Percentiles rank a stretch among this genome's conserved stretches.
These are phyloP conservation scores for Cephus cinctus DNA, from an alignment of 1,140 invertebrate genomes.

Conservation along the genomic window DNA sequence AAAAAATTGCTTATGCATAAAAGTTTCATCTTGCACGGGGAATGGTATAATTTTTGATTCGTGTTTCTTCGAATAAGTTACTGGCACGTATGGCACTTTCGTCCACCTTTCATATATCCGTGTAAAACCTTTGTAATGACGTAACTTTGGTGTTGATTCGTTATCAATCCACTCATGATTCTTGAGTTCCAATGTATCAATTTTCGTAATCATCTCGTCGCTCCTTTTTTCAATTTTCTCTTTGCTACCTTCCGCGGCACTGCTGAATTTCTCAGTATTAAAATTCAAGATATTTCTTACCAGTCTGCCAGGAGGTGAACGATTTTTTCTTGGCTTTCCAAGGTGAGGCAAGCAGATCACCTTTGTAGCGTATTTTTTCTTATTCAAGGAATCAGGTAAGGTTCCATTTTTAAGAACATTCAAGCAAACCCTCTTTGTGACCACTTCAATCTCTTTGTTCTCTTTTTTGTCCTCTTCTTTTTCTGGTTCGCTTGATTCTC, in stretches of 20 bases:
- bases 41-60: not conserved
- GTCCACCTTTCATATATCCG: constrained; percentile 18
- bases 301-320: not conserved
- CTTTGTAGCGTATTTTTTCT: constrained; percentile 8
- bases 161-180: constrained; percentile 15
- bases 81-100: too few relatives aligned
- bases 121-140: constrained; percentile 10
- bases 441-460: not conserved
- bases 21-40: constrained; percentile 3
- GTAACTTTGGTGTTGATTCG: constrained; percentile 3
- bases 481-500: not conserved
- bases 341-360: constrained; percentile 11
- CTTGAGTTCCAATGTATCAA: constrained; percentile 10
- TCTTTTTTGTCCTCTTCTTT: not conserved
- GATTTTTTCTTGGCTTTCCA: not conserved
- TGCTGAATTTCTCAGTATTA: not conserved
- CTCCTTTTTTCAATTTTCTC: not conserved
- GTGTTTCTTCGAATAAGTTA: too few relatives aligned
- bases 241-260: not conserved
- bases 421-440: constrained; percentile 16
- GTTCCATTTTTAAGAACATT: constrained; percentile 9
- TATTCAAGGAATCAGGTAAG: not conserved
- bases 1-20: not conserved
- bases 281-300: not conserved
- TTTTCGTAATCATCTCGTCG: constrained; percentile 3